Conservation (phyloP, 35 echinoderm and acorn worm species). For the Amphiura filiformis region DNA sequence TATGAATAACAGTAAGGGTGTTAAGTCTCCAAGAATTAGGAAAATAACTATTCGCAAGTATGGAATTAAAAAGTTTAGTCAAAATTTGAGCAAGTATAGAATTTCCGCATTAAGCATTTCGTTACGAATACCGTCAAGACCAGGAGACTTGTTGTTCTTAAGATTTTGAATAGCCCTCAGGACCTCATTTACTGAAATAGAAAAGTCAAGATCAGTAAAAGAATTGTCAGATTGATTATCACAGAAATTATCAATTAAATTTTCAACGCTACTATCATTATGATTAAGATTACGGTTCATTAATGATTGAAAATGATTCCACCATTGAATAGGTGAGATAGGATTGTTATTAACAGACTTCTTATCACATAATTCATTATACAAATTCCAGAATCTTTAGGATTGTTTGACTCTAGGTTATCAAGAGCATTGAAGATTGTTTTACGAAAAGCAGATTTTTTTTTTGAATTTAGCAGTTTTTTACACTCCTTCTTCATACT, state of each 20-base stretch:
- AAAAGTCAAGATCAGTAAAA: not conserved
- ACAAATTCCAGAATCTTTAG: not conserved
- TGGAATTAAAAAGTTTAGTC: not conserved
- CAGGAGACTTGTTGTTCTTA: not conserved
- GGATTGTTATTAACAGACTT: not conserved
- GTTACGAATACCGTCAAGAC: not conserved
- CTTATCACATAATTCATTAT: not conserved
- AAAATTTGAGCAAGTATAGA: not conserved
- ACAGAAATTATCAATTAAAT: not conserved
- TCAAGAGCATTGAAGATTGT: not conserved
- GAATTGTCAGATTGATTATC: not conserved
- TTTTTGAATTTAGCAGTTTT: not conserved
- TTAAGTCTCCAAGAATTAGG: not conserved
- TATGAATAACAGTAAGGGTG: not conserved
- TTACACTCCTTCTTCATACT: not conserved
- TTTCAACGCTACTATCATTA: not conserved
- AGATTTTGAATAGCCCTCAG: not conserved
- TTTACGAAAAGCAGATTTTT: not conserved
- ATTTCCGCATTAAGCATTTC: not conserved
- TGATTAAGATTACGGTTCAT: not conserved
- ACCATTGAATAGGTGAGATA: not conserved
- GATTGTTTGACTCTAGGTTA: too few relatives aligned
- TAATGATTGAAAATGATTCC: constrained; percentile 2
- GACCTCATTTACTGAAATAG: not conserved
- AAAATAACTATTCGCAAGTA: not conserved